Evolutionary conservation across 2,113 vertebrate species (phyloP), one percentile per base, ranked within the genome.

Genomic region (Crotophaga sulcirostris): DNA sequence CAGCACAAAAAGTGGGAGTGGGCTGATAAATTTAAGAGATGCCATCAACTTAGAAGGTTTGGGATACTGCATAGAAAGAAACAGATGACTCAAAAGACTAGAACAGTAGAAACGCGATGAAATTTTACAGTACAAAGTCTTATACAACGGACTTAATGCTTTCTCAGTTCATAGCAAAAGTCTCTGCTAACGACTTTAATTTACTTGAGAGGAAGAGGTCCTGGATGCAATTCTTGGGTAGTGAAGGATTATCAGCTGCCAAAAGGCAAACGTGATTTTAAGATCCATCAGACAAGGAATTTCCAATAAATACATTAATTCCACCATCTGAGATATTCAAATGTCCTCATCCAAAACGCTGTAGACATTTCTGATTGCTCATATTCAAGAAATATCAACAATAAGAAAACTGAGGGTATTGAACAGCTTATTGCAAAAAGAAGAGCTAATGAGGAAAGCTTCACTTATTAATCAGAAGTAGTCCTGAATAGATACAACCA

Each of bases 1-100:
- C 88, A 94, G 92, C 92, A 94, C 47, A 95, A 94, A 84, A 93
- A 88, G 67, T 28, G 64, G 47, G 52, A 86, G 89, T 89, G 76
- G 64, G 93, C 44, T 70, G 86, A 80, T 44, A 81, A 86, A 90
- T 51, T 90, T 80, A 79, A 80, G 88, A 95, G 64, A 59, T 66
- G 36, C 68, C 75, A 92, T 47, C 85, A 94, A 64, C 64, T 86
- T 84, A 1, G 79, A 94, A 90, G 76, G 72, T 78, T 76, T 90
- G 29, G 12, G 60, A 90, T 84, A 78, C 15, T 72, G 76, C 40
- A 90, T 16, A 86, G 64, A 92, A 93, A 90, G 38, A 88, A 93
- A 92, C 3, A 66, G 69, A 94, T 90, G 83, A 95, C 47, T 94
- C 89, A 84, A 55, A 94, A 77, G 34, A 86, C 1, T 66, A 42